Evolutionary conservation across 2,888 invertebrate genomes (phyloP), one percentile per base, ranked within the genome.

Genomic region (Coecobrya sp.): DNA sequence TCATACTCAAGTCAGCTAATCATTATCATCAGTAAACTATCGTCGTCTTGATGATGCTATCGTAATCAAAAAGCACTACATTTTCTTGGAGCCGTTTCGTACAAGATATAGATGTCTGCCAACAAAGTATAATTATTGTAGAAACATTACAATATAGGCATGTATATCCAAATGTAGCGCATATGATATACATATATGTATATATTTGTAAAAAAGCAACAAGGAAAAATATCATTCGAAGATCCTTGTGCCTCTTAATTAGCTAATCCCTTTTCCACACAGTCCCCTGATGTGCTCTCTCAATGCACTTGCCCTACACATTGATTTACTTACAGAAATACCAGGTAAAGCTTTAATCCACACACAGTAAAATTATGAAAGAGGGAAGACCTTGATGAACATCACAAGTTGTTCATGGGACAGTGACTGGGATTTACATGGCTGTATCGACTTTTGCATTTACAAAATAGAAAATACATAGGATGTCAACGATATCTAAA

Each of bases 161-260:
- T 36, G 7, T 36, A 36, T n/a, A n/a, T n/a, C n/a, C n/a, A 36
- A 36, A 36, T 36, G 36, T 7, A 36, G 7, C 2, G 36, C 36
- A 30, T 25, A 22, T 11, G 22, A 36, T 30, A 59, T 27, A 22
- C 22, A 65, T 22, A 59, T 55, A 27, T 19, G n/a, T n/a, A 84
- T 22, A 65, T 68, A 70, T 49, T 22, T 36, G 25, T 85, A 68
- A 76, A 76, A 45, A 49, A 22, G 49, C 45, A 70, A 49, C 76
- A 87, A 76, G 25, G 86, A 42, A 55, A 45, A 45, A 16, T 68
- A 76, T 76, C 25, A 45, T 62, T 59, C 13, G 27, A 52, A 42
- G 22, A 27, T 16, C 90, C 79, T 91, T 91, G 90, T 65, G 86
- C 81, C 86, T 84, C 86, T 91, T 91, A 91, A 91, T 91, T 91